A percentile compares a stretch with the other conserved stretches of the same genome.
Evolutionary conservation across 2,113 vertebrate species (phyloP).

Genomic region (Saccopteryx leptura): DNA sequence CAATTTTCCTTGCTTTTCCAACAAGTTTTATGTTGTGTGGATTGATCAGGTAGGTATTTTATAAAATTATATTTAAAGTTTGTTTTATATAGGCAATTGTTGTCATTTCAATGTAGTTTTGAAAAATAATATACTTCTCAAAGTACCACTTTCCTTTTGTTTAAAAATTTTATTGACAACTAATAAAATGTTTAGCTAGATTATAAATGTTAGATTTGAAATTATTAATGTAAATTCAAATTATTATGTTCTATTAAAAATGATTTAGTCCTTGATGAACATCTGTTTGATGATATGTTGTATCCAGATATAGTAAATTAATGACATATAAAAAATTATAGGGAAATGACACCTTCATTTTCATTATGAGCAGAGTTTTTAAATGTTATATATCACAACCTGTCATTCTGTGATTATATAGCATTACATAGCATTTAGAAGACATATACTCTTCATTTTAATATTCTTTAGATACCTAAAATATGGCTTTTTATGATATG

Average conservation of each 20-base stretch:
- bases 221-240: slow-evolving; percentile 23
- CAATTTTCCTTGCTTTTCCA: background rate
- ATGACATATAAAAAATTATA: slow-evolving; percentile 68
- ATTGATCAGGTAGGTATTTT: background rate
- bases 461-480: slow-evolving; percentile 51
- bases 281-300: slow-evolving; percentile 65
- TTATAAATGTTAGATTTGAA: slow-evolving; percentile 46
- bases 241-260: slow-evolving; percentile 70
- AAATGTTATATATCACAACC: slow-evolving; percentile 56
- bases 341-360: slow-evolving; percentile 56
- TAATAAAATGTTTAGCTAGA: slow-evolving; percentile 42
- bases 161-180: background rate
- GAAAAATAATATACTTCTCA: background rate
- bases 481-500: background rate
- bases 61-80: background rate
- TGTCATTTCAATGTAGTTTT: slow-evolving; percentile 36
- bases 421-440: slow-evolving; percentile 47
- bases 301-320: slow-evolving; percentile 71
- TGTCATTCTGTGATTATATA: slow-evolving; percentile 63
- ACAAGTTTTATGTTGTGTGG: background rate
- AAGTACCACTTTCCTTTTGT: background rate
- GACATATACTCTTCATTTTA: background rate
- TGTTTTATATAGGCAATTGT: background rate
- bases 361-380: slow-evolving; percentile 54
- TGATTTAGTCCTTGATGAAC: slow-evolving; percentile 59